Evolutionary conservation across 2,797 vertebrate species (phyloP), one percentile per base, ranked within the genome.

Genomic region (Chelon labrosus): DNA sequence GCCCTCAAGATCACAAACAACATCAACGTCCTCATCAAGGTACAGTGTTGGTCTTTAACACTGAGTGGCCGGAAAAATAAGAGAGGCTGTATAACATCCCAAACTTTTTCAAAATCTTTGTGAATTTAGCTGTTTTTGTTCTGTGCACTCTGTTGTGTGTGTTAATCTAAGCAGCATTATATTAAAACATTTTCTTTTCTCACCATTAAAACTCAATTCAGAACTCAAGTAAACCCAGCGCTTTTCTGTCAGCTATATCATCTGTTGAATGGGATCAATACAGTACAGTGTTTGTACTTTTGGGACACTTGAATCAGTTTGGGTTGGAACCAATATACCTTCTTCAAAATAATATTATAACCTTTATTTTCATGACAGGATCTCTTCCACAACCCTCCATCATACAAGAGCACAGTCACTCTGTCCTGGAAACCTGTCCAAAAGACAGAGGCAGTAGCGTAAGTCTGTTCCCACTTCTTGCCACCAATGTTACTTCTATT

Each of bases 1-100:
- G 98, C 98, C 67, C 93, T 99, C 83, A 99, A 99, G 95, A 99
- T 99, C 91, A 99, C 98, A 55, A 99, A 98, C 92, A 99, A 99
- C 91, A 99, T 99, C 85, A 99, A 99, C 49, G 93, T 99, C 89
- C 96, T 99, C 90, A 99, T 99, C 87, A 99, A 99, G 97, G 98
- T 98, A 75, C 50, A 16, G 3, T 10, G 0, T 11, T 27, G 1
- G 1, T 13, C 31, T 31, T 31, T 31, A 31, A 31, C 31, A 31
- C 31, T 31, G 31, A 7, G 31, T 7, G 5, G 31, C 31, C 31
- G 5, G 31, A 31, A 31, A 31, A 31, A 31, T 31, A 31, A 31
- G 27, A 27, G 5, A 5, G 4, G 31, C 31, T 31, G 7, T 31
- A 5, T 31, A 31, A 31, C 31, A 5, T 31, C 22, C 22, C 22